Evolutionary conservation across 2,113 vertebrate genomes (phyloP).

Genomic region (Oncorhynchus nerka): DNA sequence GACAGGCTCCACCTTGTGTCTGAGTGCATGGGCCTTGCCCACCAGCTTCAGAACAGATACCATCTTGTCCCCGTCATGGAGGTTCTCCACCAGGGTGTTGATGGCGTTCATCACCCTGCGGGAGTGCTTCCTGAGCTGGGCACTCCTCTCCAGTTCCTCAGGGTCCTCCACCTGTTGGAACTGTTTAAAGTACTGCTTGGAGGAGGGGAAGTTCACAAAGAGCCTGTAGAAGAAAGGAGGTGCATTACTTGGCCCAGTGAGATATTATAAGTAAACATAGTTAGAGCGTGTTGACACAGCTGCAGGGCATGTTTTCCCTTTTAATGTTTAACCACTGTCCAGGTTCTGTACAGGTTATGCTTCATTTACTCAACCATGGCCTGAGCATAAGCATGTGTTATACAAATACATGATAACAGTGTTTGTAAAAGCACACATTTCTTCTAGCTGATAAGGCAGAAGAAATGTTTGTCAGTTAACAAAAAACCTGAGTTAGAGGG

Average conservation of each 20-base stretch:
- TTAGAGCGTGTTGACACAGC: constrained; percentile 6
- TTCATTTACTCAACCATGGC: neutral
- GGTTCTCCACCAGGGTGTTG: constrained; percentile 84
- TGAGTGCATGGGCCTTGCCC: constrained; percentile 86
- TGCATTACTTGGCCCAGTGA: constrained; percentile 22
- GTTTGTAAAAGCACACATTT: neutral
- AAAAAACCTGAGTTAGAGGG: no score
- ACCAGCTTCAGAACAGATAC: constrained; percentile 79
- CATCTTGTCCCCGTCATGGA: constrained; percentile 82
- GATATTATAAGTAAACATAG: constrained; percentile 48
- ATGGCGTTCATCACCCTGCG: constrained; percentile 76
- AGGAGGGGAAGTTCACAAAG: constrained; percentile 87
- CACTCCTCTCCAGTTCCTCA: constrained; percentile 66
- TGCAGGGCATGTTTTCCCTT: constrained; percentile 27
- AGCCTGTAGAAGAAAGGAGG: constrained; percentile 73
- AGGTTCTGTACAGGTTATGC: neutral
- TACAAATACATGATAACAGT: neutral
- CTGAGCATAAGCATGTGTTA: neutral
- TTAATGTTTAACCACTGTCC: constrained; percentile 37
- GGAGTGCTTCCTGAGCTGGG: constrained; percentile 84
- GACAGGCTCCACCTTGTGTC: constrained; percentile 90
- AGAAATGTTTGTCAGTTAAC: neutral
- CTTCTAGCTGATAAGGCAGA: neutral
- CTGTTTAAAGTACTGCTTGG: constrained; percentile 94
- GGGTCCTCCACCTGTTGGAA: constrained; percentile 77